A percentile compares a stretch with the other conserved stretches of the same genome.
Evolutionary conservation across 1,140 invertebrate genomes (phyloP).

Genomic region (Drosophila navojoa): DNA sequence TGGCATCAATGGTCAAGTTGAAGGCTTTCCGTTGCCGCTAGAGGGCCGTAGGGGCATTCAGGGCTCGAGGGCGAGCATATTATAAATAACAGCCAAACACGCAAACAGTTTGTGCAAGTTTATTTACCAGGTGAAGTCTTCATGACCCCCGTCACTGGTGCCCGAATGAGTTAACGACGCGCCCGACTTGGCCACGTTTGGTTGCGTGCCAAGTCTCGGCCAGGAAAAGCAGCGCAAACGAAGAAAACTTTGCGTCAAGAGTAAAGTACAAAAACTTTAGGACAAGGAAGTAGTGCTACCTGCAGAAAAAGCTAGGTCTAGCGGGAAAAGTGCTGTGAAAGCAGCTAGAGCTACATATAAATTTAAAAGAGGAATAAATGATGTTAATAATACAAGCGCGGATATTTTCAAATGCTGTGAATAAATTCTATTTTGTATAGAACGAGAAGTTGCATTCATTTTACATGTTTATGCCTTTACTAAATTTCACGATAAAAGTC

Average conservation of each 20-base stretch:
- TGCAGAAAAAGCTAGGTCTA: conserved; percentile 11
- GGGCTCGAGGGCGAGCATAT: conserved; percentile 32
- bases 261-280: conserved; percentile 16
- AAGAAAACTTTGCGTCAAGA: conserved; percentile 30
- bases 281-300: background rate
- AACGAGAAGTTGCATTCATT: too few species aligned
- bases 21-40: conserved; percentile 36
- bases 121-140: conserved; percentile 49
- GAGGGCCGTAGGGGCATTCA: background rate
- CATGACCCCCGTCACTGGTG: background rate
- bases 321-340: background rate
- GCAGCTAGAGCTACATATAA: background rate
- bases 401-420: too few species aligned
- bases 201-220: conserved; percentile 59
- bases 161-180: conserved; percentile 64
- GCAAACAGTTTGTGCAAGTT: conserved; percentile 72
- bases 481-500: too few species aligned
- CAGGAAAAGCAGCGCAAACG: conserved; percentile 13
- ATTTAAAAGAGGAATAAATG: too few species aligned
- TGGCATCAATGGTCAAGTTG: conserved; percentile 62
- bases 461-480: too few species aligned
- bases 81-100: conserved; percentile 79
- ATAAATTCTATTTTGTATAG: too few species aligned
- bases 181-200: conserved; percentile 31
- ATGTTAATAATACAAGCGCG: too few species aligned